A percentile compares a stretch with the other conserved stretches of the same genome.
These are phyloP conservation scores for Athripsodes cinereus DNA, from an alignment of 2,888 invertebrate species.

Conservation along the genomic window DNA sequence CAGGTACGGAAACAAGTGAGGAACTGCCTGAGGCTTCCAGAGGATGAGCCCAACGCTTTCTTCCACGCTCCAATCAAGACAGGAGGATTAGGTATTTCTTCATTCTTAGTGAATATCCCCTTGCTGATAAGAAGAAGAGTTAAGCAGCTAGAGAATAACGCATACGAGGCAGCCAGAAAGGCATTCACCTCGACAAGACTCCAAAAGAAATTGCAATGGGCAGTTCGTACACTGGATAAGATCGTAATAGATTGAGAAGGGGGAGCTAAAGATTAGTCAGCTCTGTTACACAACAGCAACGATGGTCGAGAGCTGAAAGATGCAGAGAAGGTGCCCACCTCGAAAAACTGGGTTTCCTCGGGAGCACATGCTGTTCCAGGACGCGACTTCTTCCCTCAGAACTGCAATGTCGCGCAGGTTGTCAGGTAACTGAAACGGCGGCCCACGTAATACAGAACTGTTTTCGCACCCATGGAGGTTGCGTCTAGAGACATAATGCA, in stretches of 20 bases:
- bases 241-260: not conserved
- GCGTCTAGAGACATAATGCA: constrained; percentile 32
- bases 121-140: not conserved
- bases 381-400: constrained; percentile 34
- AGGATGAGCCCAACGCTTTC: not conserved
- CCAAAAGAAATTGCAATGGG: not conserved
- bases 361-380: constrained; percentile 29
- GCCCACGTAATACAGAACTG: constrained; percentile 33
- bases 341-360: constrained; percentile 13
- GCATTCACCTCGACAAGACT: not conserved
- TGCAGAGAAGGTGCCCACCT: not conserved
- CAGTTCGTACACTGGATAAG: too few species aligned
- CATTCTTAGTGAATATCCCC: not conserved
- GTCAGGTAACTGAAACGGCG: constrained; percentile 29
- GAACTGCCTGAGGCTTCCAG: not conserved
- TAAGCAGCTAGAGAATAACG: not conserved
- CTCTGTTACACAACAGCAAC: not conserved
- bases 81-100: constrained; percentile 7
- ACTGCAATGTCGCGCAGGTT: constrained; percentile 29
- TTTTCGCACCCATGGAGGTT: constrained; percentile 33
- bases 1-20: not conserved
- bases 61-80: constrained; percentile 3
- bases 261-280: not conserved
- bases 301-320: not conserved
- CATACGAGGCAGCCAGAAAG: not conserved